Conservation (phyloP, 2,888 invertebrate genomes). For the Parasteatoda lunata region DNA sequence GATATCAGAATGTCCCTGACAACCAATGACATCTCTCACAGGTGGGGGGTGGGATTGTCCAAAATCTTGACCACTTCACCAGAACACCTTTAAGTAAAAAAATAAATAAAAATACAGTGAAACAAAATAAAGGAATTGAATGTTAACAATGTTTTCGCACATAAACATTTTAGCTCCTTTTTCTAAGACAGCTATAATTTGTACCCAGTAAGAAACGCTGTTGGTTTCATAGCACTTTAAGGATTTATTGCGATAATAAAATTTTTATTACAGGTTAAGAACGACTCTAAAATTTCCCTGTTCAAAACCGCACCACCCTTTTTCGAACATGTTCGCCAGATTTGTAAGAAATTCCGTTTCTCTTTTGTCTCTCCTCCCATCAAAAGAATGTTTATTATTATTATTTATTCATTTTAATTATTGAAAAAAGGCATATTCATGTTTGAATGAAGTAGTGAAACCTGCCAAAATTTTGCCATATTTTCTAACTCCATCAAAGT, state of each 20-base stretch:
- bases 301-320: constrained; percentile 35
- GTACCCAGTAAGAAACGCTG: constrained; percentile 60
- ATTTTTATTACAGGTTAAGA: constrained; percentile 64
- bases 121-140: constrained; percentile 17
- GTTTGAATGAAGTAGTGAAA: not conserved
- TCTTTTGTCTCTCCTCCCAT: not conserved
- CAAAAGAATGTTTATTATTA: constrained; percentile 5
- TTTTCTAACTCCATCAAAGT: constrained; percentile 3
- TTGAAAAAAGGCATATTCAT: not conserved
- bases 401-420: not conserved
- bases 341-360: constrained; percentile 18
- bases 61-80: constrained; percentile 45
- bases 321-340: constrained; percentile 5
- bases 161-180: constrained; percentile 62
- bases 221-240: constrained; percentile 67
- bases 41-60: constrained; percentile 32
- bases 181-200: constrained; percentile 63
- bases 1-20: constrained; percentile 36
- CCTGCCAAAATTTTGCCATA: not conserved
- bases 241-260: constrained; percentile 65
- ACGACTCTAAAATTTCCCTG: constrained; percentile 60
- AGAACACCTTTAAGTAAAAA: constrained; percentile 23
- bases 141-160: constrained; percentile 65
- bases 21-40: constrained; percentile 40
- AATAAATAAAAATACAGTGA: not conserved